A percentile compares a stretch with the other conserved stretches of the same genome.
These are phyloP conservation scores for Tyria jacobaeae DNA, from an alignment of 2,888 invertebrate species.

Conservation along the genomic window DNA sequence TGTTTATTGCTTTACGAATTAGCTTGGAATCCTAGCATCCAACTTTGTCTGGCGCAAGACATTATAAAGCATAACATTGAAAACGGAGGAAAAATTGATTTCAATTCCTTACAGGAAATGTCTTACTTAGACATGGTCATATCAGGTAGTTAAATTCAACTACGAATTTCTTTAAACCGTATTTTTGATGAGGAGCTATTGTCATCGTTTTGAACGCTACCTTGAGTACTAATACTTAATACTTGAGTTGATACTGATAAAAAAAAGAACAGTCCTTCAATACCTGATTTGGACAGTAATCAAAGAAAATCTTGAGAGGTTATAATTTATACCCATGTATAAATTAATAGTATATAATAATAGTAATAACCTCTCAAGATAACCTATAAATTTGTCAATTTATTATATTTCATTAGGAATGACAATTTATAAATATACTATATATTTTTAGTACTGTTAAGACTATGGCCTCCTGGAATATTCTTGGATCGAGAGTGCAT, in stretches of 20 bases:
- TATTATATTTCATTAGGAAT: too few relatives aligned
- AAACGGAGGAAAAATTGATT: slow-evolving; percentile 76
- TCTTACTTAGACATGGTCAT: slow-evolving; percentile 82
- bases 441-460: slow-evolving; percentile 65
- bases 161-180: background rate
- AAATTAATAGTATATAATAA: too few relatives aligned
- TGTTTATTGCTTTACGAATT: slow-evolving; percentile 63
- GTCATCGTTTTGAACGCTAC: too few relatives aligned
- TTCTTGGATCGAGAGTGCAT: slow-evolving; percentile 79
- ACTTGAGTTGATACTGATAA: too few relatives aligned
- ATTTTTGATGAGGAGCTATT: too few relatives aligned
- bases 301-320: too few relatives aligned
- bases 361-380: background rate
- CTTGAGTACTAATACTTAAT: too few relatives aligned
- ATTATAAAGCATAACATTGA: slow-evolving; percentile 57
- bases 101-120: slow-evolving; percentile 63
- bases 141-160: slow-evolving; percentile 55
- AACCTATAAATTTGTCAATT: too few relatives aligned
- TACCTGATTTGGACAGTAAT: too few relatives aligned
- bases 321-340: too few relatives aligned
- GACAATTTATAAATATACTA: background rate
- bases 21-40: slow-evolving; percentile 63
- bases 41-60: slow-evolving; percentile 61
- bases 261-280: too few relatives aligned
- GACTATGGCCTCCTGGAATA: slow-evolving; percentile 65